Evolutionary conservation across 2,888 invertebrate species (phyloP).

Genomic region (Masnerella sp.): DNA sequence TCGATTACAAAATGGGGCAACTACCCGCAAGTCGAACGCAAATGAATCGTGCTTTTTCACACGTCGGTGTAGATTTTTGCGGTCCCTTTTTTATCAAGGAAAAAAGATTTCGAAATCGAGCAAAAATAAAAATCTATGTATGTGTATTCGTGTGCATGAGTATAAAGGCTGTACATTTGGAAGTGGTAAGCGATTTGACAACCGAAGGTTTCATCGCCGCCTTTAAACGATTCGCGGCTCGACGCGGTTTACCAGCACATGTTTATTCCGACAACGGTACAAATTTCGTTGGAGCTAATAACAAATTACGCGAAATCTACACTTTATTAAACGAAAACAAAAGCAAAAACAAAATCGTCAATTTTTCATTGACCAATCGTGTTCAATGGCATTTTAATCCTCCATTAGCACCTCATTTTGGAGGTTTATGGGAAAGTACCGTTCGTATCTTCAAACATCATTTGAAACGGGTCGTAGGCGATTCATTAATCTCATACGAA

Average conservation of each 20-base stretch:
- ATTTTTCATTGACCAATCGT: no score
- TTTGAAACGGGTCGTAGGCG: neutral
- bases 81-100: neutral
- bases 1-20: neutral
- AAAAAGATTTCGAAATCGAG: constrained; percentile 15
- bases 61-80: constrained; percentile 1
- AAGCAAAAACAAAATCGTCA: no score
- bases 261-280: constrained; percentile 59
- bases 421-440: constrained; percentile 7
- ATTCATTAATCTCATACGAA: constrained; percentile 12
- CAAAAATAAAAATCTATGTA: constrained; percentile 37
- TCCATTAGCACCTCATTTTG: constrained; percentile 19
- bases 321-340: neutral
- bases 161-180: constrained; percentile 49
- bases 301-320: constrained; percentile 46
- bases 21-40: neutral
- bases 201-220: constrained; percentile 57
- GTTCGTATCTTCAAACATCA: constrained; percentile 20
- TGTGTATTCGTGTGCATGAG: constrained; percentile 29
- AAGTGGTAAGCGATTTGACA: constrained; percentile 54
- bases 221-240: constrained; percentile 46
- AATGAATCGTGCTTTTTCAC: neutral
- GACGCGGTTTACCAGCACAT: constrained; percentile 25
- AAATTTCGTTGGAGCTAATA: constrained; percentile 59
- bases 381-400: constrained; percentile 16